Evolutionary conservation across 2,113 vertebrate species (phyloP).

Genomic region (Isichthys henryi): DNA sequence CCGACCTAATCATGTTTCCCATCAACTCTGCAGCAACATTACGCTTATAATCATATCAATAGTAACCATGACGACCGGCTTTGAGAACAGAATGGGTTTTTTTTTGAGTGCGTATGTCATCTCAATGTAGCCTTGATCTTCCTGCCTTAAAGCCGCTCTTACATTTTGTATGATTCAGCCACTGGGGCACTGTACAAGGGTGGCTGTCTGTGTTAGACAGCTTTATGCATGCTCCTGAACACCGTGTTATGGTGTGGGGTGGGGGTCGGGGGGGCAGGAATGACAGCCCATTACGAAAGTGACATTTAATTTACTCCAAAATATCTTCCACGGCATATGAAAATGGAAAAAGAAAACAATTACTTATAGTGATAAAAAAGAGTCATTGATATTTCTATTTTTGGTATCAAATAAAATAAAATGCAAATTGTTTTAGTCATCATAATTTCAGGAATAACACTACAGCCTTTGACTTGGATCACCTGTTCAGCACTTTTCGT

Average conservation of each 20-base stretch:
- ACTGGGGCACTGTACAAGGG: not conserved
- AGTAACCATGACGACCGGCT: not conserved
- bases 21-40: not conserved
- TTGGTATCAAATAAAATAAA: not conserved
- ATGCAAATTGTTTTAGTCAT: not conserved
- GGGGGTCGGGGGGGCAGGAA: not conserved
- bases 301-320: conserved; percentile 20
- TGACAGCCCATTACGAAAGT: conserved; percentile 3
- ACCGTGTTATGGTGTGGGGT: not conserved
- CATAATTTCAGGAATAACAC: not conserved
- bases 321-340: not conserved
- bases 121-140: not conserved
- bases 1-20: conserved; percentile 5
- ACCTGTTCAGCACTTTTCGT: not conserved
- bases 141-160: not conserved
- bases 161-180: not conserved
- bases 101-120: not conserved
- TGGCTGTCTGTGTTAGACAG: not conserved
- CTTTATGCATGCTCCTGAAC: not conserved
- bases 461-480: not conserved
- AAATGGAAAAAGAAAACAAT: conserved; percentile 6
- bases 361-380: conserved; percentile 1
- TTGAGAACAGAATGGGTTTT: not conserved
- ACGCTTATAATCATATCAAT: not conserved
- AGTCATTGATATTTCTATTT: not conserved